Percentiles rank a stretch among this genome's conserved stretches.
Conservation (phyloP, 2,888 invertebrate genomes). For the Busseola fusca region DNA sequence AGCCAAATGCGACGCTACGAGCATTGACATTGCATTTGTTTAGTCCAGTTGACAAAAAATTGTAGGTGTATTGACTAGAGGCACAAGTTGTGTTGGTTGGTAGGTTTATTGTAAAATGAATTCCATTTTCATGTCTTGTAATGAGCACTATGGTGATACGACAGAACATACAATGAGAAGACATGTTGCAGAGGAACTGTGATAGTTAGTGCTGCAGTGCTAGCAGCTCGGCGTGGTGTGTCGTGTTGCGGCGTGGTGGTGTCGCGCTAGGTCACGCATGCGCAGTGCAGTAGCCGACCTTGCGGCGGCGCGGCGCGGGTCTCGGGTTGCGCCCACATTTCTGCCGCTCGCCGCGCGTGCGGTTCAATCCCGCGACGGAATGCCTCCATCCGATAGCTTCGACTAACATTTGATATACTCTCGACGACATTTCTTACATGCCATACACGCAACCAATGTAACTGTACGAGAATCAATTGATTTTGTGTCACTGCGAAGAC, state of each 20-base stretch:
- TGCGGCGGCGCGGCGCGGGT: conserved; percentile 75
- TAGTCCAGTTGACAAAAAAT: neutral
- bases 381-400: conserved; percentile 83
- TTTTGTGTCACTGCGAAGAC: conserved; percentile 60
- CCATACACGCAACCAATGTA: conserved; percentile 76
- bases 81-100: neutral
- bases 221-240: conserved; percentile 5
- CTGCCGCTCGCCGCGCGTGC: conserved; percentile 85
- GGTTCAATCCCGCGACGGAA: conserved; percentile 83
- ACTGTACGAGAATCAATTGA: conserved; percentile 70
- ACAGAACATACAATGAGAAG: neutral
- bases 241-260: conserved; percentile 15
- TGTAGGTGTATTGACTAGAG: neutral
- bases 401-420: conserved; percentile 83
- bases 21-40: neutral
- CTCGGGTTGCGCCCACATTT: conserved; percentile 84
- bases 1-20: neutral
- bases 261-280: conserved; percentile 75
- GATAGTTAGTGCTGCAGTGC: conserved; percentile 20
- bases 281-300: conserved; percentile 88
- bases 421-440: conserved; percentile 78
- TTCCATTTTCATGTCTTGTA: neutral
- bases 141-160: neutral
- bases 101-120: neutral
- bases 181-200: conserved; percentile 5